Base-by-base conservation (phyloP, 2,888 invertebrate species). In the Dolomedes plantarius region DNA sequence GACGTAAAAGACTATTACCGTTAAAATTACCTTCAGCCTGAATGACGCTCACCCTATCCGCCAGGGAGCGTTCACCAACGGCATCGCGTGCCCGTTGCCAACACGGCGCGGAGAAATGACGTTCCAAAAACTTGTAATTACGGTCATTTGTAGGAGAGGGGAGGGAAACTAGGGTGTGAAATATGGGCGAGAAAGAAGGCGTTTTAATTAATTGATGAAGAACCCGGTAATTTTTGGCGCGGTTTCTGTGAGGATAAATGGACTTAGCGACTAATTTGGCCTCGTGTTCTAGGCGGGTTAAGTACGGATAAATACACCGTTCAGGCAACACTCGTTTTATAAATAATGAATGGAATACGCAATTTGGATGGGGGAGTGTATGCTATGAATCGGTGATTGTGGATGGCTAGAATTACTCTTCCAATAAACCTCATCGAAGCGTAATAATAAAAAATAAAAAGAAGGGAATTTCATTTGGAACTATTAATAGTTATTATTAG, bases 191-290 rank as follows among this genome's bases (percentile, higher is more conserved):
- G 50, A 77, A 67, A 36, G 77, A 85, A 72, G 75, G 76, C 76
- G 82, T 76, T 83, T 76, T 83, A 83, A 83, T 83, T 83, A 83
- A 83, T 83, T 83, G 82, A 83, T 76, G 82, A 36, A 71, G 82
- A 83, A 76, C 82, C 82, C 39, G 82, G 82, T 76, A 83, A 83
- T 83, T 83, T 82, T 31, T 56, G 16, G 50, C 39, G 41, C 71
- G 41, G n/a, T 71, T 71, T 71, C 50, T 28, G 81, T 65, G 46
- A 39, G 69, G 50, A 76, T 76, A 71, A 76, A 83, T 83, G 76
- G 71, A 32, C 64, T 62, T 36, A 69, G 56, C 50, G 80, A 74
- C 80, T 80, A 80, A 80, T 80, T 80, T 80, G 27, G 67, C 16
- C 73, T 78, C 71, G 11, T 69, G 36, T 69, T 29, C 36, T 13